A percentile compares a stretch with the other conserved stretches of the same genome.
Conservation (phyloP, 2,113 vertebrate genomes). For the Galeopterus variegatus region DNA sequence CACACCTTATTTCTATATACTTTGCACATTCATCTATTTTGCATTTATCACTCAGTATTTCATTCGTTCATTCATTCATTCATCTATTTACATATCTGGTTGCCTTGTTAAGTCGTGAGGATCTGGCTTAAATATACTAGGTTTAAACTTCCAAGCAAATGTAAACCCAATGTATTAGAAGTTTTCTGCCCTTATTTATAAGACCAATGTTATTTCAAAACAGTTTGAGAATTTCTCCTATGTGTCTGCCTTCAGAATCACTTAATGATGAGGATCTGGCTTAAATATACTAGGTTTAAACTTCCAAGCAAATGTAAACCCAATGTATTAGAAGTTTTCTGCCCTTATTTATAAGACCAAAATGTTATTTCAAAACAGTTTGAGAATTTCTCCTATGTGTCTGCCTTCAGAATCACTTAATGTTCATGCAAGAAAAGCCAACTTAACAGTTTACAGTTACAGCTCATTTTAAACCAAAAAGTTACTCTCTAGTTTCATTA, state of each 20-base stretch:
- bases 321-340: conserved; percentile 61
- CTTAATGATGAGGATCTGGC: not conserved
- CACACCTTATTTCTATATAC: not conserved
- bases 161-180: too few relatives aligned
- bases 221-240: conserved; percentile 34
- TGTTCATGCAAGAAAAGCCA: conserved; percentile 32
- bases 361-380: conserved; percentile 55
- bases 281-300: conserved; percentile 52
- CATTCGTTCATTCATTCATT: conserved; percentile 38
- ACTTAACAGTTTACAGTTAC: not conserved
- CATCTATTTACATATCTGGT: conserved; percentile 17
- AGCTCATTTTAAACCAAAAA: conserved; percentile 48
- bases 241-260: conserved; percentile 41
- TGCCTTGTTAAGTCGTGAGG: conserved; percentile 39
- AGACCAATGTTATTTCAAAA: conserved; percentile 52
- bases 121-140: not conserved
- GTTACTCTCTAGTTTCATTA: conserved; percentile 43
- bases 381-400: conserved; percentile 2
- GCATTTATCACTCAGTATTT: not conserved
- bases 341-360: conserved; percentile 13
- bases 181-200: conserved; percentile 55
- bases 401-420: conserved; percentile 58
- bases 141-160: conserved; percentile 53
- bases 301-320: conserved; percentile 52
- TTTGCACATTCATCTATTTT: not conserved